These are phyloP conservation scores for Actinia tenebrosa DNA, from an alignment of 64 coral and sea anemone genomes.

Conservation along the genomic window DNA sequence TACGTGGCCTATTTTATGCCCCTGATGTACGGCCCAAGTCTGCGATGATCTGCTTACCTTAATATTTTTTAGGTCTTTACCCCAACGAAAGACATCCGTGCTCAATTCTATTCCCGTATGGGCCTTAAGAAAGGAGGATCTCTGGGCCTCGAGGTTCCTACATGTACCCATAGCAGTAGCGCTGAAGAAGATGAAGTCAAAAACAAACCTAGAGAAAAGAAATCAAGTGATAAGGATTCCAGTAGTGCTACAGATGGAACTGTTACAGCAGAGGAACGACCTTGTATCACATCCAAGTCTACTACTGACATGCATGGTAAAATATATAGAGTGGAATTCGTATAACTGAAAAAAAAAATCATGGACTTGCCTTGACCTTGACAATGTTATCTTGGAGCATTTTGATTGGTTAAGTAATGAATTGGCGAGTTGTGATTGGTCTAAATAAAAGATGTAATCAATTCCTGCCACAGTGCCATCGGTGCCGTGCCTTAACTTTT, in stretches of 20 bases:
- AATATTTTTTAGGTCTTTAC: slow-evolving; percentile 37
- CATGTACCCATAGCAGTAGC: slow-evolving; percentile 39
- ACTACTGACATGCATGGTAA: slow-evolving; percentile 4
- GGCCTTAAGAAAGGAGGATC: slow-evolving; percentile 13
- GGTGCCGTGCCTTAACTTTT: too few relatives aligned
- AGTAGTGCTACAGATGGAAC: slow-evolving; percentile 45
- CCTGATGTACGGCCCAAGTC: too few relatives aligned
- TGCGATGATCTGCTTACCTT: background rate
- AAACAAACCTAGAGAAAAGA: slow-evolving; percentile 26
- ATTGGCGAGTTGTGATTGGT: too few relatives aligned
- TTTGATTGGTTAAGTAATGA: too few relatives aligned
- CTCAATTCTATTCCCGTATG: slow-evolving; percentile 93
- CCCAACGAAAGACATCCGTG: slow-evolving; percentile 70
- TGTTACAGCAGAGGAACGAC: background rate
- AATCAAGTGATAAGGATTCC: slow-evolving; percentile 36
- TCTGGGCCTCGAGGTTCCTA: background rate
- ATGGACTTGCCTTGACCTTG: background rate
- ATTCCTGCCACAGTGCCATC: too few relatives aligned
- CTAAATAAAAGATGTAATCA: too few relatives aligned
- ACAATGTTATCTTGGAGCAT: too few relatives aligned
- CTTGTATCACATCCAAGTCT: background rate
- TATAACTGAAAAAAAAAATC: too few relatives aligned
- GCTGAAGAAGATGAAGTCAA: slow-evolving; percentile 69
- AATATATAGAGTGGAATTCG: background rate
- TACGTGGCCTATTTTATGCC: too few relatives aligned